Evolutionary conservation across 2,113 vertebrate species (phyloP), one percentile per base, ranked within the genome.

Genomic region (Engraulis encrasicolus): DNA sequence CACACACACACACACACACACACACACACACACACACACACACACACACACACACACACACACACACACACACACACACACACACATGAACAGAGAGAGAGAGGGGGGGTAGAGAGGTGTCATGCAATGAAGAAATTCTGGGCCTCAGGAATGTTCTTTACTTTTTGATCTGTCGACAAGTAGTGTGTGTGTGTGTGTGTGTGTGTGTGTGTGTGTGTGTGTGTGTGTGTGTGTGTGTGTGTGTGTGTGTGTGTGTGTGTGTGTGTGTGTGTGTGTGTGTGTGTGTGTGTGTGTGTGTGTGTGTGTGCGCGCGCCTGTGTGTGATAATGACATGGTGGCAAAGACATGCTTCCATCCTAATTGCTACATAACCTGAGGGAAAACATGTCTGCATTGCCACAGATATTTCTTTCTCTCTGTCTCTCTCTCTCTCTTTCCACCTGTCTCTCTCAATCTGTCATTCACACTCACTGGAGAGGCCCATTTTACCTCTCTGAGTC

Each of bases 11-110:
- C 0, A 66, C 0, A 66, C 6, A 6, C 2, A 12, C n/a, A 6
- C 58, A 66, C 14, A 2, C 6, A 9, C 58, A 66, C n/a, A 66
- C 58, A 66, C n/a, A 27, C n/a, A 66, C 58, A 66, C 58, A 66
- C n/a, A 66, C 58, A 66, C 58, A 66, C n/a, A 66, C 58, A 66
- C 58, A 66, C n/a, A 27, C 58, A 66, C n/a, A 66, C 58, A 66
- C n/a, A 27, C n/a, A 66, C 58, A 27, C 58, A 66, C 58, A 66
- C 58, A 66, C 58, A 66, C 2, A 66, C n/a, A 61, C 58, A 27
- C 1, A 58, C 7, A n/a, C 2, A 9, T 3, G 20, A n/a, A 58
- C 11, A n/a, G 2, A 58, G 20, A 23, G n/a, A n/a, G n/a, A n/a
- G n/a, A n/a, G n/a, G n/a, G n/a, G n/a, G n/a, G n/a, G n/a, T n/a